phyloP scores from a whole-genome alignment of 2,113 vertebrate species.

The Ciconia boyciana region DNA sequence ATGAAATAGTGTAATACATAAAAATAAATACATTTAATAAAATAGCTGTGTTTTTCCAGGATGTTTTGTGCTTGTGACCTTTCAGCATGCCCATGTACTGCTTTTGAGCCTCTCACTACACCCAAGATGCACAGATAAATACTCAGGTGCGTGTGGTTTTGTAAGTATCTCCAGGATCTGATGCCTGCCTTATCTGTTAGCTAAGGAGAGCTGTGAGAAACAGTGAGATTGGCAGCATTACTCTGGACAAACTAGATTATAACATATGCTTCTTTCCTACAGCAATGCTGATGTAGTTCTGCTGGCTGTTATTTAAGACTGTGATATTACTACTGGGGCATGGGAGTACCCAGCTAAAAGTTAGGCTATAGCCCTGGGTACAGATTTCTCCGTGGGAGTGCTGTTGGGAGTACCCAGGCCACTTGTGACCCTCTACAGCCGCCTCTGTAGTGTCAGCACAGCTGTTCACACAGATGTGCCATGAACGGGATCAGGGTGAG shows the following conservation, averaged over 20 bases:
- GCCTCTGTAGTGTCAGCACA: neutral
- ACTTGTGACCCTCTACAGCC: neutral
- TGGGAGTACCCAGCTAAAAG: neutral
- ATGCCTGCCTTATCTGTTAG: neutral
- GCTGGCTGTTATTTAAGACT: neutral
- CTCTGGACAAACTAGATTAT: neutral
- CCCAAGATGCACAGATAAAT: neutral
- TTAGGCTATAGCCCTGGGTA: neutral
- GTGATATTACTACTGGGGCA: neutral
- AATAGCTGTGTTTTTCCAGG: neutral
- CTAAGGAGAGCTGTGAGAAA: neutral
- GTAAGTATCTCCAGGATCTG: neutral
- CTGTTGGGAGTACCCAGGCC: neutral
- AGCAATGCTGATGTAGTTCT: neutral
- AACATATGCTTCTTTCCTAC: neutral
- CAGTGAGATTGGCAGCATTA: neutral
- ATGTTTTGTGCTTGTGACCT: neutral
- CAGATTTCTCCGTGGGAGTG: accelerated
- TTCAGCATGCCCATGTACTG: neutral
- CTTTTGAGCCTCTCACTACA: neutral
- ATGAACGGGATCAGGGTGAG: neutral
- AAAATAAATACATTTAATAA: neutral
- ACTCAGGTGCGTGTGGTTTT: neutral
- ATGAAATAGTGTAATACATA: neutral
- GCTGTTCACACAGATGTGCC: neutral